Conservation (phyloP, 2,113 vertebrate species). For the Tapirus terrestris region DNA sequence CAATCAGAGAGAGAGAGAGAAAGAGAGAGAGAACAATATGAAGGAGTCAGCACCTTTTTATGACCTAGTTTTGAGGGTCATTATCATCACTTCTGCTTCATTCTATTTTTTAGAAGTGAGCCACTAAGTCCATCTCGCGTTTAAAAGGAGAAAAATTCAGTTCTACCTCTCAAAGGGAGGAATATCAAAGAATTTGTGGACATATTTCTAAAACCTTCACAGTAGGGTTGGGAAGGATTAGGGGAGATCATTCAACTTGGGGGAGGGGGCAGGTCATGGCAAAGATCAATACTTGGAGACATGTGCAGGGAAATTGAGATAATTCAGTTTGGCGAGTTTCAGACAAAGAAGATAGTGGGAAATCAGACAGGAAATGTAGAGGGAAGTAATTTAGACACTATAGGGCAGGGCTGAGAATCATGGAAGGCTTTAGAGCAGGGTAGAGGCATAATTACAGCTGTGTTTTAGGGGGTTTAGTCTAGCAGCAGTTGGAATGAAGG, state of each 20-base stretch:
- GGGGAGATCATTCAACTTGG: accelerated
- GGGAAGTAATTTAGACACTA: background rate
- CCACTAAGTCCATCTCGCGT: background rate
- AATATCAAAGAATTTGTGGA: background rate
- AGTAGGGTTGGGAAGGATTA: background rate
- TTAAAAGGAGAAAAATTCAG: background rate
- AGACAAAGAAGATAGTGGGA: background rate
- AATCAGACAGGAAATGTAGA: background rate
- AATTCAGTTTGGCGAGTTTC: background rate
- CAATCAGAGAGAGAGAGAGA: background rate
- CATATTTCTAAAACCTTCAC: background rate
- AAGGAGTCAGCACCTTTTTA: background rate
- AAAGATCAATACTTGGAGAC: background rate
- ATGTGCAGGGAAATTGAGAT: background rate
- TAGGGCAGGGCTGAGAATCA: background rate
- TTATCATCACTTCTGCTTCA: background rate
- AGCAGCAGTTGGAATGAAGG: background rate
- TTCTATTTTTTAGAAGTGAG: background rate
- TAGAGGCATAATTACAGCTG: background rate
- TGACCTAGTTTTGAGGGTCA: background rate
- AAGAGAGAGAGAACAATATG: background rate
- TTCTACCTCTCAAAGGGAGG: background rate
- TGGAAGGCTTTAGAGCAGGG: background rate
- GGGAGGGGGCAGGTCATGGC: background rate
- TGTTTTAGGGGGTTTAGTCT: background rate